A percentile compares a stretch with the other conserved stretches of the same genome.
Evolutionary conservation across 2,888 invertebrate species (phyloP).

Genomic region (Caenorhabditis sp.): DNA sequence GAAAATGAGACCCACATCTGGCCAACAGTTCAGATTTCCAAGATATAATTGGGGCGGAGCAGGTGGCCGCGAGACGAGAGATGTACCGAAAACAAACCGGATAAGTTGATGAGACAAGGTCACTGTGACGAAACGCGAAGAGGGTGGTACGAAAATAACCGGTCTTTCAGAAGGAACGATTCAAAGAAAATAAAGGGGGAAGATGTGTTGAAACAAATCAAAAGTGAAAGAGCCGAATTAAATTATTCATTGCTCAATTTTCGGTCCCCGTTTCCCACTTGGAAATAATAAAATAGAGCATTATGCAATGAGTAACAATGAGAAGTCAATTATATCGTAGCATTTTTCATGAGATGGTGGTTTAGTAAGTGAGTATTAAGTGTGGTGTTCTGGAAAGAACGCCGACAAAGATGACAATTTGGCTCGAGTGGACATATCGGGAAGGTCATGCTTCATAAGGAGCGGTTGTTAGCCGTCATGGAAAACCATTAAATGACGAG

Average conservation of each 20-base stretch:
- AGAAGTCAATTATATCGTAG: conserved; percentile 26
- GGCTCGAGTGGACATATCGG: conserved; percentile 4
- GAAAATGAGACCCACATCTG: conserved; percentile 49
- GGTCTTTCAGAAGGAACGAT: conserved; percentile 3
- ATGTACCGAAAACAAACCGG: conserved; percentile 49
- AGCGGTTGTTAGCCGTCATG: neutral
- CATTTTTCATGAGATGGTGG: conserved; percentile 35
- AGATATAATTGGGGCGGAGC: conserved; percentile 57
- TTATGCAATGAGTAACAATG: conserved; percentile 16
- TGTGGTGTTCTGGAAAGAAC: neutral
- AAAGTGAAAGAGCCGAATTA: neutral
- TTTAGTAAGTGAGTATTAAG: conserved; percentile 8
- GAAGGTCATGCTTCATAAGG: conserved; percentile 6
- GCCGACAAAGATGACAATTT: conserved; percentile 36
- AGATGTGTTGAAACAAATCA: neutral
- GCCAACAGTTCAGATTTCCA: conserved; percentile 48
- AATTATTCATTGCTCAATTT: neutral
- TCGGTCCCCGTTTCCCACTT: neutral
- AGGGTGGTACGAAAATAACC: conserved; percentile 27
- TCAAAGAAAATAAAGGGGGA: conserved; percentile 9
- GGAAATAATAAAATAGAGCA: neutral
- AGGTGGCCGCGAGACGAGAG: conserved; percentile 37
- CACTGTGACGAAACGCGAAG: conserved; percentile 30
- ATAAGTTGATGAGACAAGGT: conserved; percentile 28
- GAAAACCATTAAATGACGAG: neutral